These are phyloP conservation scores for Gopherus evgoodei DNA, from an alignment of 2,113 vertebrate genomes.

Conservation along the genomic window DNA sequence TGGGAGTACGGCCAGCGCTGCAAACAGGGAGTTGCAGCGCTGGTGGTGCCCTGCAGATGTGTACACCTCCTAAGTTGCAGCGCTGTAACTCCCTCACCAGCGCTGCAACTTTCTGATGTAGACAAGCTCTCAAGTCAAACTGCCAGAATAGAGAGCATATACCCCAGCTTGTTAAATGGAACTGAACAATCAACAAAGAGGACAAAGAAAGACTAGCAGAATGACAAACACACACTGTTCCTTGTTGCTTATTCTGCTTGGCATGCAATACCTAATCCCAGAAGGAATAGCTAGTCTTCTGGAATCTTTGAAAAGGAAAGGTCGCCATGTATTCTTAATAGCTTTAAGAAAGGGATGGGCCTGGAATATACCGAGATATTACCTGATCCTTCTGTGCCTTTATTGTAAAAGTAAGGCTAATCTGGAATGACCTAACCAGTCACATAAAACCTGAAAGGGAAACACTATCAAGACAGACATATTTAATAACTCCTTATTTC, in stretches of 20 bases:
- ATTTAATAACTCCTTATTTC: neutral
- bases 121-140: too few species aligned
- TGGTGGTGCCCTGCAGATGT: too few species aligned
- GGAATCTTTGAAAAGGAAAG: neutral
- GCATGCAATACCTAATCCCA: neutral
- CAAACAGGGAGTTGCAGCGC: too few species aligned
- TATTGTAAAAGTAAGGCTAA: neutral
- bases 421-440: fast-evolving
- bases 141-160: too few species aligned
- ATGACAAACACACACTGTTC: fast-evolving
- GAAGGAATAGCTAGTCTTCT: neutral
- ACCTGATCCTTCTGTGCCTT: neutral
- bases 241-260: neutral
- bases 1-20: too few species aligned
- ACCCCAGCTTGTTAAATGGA: neutral
- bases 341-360: fast-evolving
- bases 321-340: fast-evolving
- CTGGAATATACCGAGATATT: neutral
- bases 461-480: neutral
- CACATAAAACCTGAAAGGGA: neutral
- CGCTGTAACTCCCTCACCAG: too few species aligned
- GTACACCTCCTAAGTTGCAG: too few species aligned
- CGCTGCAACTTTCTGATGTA: too few species aligned
- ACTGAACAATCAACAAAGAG: neutral
- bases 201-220: neutral